phyloP scores from a whole-genome alignment of 2,797 vertebrate genomes.

The Platalea minor region DNA sequence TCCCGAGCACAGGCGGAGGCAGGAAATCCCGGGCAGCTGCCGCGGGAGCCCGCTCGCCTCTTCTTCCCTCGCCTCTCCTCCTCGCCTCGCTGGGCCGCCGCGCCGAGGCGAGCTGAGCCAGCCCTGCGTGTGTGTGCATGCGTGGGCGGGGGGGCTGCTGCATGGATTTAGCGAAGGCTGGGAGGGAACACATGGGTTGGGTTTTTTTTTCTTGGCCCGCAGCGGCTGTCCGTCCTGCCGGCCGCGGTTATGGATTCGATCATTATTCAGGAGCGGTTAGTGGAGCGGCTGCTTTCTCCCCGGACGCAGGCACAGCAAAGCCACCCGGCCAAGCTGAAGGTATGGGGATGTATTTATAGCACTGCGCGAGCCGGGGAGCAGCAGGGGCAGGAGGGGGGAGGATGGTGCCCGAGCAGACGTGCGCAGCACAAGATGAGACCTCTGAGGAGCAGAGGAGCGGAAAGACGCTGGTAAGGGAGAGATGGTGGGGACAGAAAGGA shows the following conservation, averaged over 20 bases:
- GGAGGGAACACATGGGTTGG: conserved; percentile 59
- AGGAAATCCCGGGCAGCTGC: conserved; percentile 58
- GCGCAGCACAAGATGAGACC: neutral
- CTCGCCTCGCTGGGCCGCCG: neutral
- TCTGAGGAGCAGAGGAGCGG: neutral
- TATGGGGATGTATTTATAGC: conserved; percentile 72
- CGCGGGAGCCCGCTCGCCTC: neutral
- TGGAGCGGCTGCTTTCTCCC: conserved; percentile 91
- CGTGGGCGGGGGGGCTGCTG: conserved; percentile 62
- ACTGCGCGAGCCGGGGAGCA: neutral
- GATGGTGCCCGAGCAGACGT: conserved; percentile 42
- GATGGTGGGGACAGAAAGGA: neutral
- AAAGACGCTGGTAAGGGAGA: conserved; percentile 8
- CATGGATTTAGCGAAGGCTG: conserved; percentile 47
- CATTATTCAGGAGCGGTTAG: conserved; percentile 93
- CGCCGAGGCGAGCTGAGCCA: conserved; percentile 16
- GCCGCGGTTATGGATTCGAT: conserved; percentile 87
- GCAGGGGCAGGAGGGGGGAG: conserved; percentile 6
- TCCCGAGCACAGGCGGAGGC: conserved; percentile 21
- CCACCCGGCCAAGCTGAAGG: conserved; percentile 89
- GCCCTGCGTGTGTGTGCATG: conserved; percentile 43
- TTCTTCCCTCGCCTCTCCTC: neutral
- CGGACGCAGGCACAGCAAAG: conserved; percentile 80
- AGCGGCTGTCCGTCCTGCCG: conserved; percentile 16
- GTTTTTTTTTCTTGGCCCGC: conserved; percentile 7